These are phyloP conservation scores for Smittia aterrima DNA, from an alignment of 2,888 invertebrate species.

Conservation along the genomic window DNA sequence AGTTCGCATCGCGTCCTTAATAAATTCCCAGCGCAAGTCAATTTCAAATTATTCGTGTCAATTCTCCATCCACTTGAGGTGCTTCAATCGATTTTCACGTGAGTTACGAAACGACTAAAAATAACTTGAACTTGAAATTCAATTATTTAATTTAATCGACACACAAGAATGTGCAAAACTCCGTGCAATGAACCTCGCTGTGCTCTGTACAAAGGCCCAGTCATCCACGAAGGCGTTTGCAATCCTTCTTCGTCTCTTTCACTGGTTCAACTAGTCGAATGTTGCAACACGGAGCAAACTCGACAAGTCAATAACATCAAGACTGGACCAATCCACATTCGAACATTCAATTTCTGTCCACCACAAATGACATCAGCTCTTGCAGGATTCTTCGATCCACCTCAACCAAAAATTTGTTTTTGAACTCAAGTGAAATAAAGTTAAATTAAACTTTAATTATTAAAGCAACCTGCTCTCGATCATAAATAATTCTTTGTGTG, in stretches of 20 bases:
- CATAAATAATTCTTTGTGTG: neutral
- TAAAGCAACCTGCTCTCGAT: neutral
- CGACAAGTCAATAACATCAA: slow-evolving; percentile 10
- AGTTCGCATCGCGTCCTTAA: neutral
- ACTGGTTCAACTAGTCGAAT: neutral
- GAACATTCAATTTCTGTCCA: slow-evolving; percentile 18
- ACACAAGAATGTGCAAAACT: slow-evolving; percentile 33
- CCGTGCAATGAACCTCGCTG: slow-evolving; percentile 30
- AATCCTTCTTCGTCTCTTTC: neutral
- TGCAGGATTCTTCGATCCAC: slow-evolving; percentile 32
- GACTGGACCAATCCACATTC: slow-evolving; percentile 22
- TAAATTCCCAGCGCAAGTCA: neutral
- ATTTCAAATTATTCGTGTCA: neutral
- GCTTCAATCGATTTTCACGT: neutral
- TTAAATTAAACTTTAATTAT: neutral
- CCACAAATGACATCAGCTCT: neutral
- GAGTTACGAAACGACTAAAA: neutral
- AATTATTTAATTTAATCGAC: slow-evolving; percentile 14
- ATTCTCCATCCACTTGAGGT: neutral
- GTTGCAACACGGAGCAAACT: slow-evolving; percentile 7
- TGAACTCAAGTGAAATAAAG: slow-evolving; percentile 52
- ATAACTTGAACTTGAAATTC: slow-evolving; percentile 14
- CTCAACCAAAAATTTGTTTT: slow-evolving; percentile 4
- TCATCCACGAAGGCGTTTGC: slow-evolving; percentile 25
- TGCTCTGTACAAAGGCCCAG: slow-evolving; percentile 25